Evolutionary conservation across 1,140 invertebrate species (phyloP), one percentile per base, ranked within the genome.

Genomic region (Drosophila ambigua): DNA sequence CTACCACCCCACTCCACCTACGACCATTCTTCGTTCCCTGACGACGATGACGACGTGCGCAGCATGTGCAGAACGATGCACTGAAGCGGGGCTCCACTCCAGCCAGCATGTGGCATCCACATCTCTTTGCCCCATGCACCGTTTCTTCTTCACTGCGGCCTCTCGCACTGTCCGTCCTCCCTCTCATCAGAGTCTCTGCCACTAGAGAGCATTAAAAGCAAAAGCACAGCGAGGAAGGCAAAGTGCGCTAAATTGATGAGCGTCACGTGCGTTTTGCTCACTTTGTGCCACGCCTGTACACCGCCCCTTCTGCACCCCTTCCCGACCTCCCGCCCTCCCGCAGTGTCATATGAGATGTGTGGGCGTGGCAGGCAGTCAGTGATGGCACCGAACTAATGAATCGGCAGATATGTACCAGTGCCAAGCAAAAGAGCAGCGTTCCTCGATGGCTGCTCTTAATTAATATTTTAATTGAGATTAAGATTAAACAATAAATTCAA

Each of bases 161-260:
- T 55, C 62, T 52, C 66, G 49, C 46, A 24, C 35, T 39, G 35
- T 39, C 35, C 65, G 41, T 62, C 43, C 51, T 60, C 31, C 35
- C 61, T n/a, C 16, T 46, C 49, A 31, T 43, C 52, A 49, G 49
- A 44, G 43, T 31, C 61, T 67, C 53, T 44, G 41, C 62, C 39
- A 54, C 45, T 54, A 41, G 39, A 82, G 83, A 82, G 82, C 82
- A 87, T 87, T 87, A 87, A 88, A 80, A 72, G 74, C 62, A 83
- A 63, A 63, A 57, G 61, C 26, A 48, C 45, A 66, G 20, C 26
- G 44, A 63, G 76, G 59, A 83, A 77, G 69, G 72, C 83, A 87
- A 87, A 87, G 83, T 87, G 79, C 81, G 81, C 79, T 68, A 87
- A 90, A 90, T 90, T 90, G 85, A 90, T 90, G 87, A 90, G 87